Percentiles rank a stretch among this genome's conserved stretches.
Evolutionary conservation across 2,113 vertebrate genomes (phyloP).

Genomic region (Carettochelys insculpta): DNA sequence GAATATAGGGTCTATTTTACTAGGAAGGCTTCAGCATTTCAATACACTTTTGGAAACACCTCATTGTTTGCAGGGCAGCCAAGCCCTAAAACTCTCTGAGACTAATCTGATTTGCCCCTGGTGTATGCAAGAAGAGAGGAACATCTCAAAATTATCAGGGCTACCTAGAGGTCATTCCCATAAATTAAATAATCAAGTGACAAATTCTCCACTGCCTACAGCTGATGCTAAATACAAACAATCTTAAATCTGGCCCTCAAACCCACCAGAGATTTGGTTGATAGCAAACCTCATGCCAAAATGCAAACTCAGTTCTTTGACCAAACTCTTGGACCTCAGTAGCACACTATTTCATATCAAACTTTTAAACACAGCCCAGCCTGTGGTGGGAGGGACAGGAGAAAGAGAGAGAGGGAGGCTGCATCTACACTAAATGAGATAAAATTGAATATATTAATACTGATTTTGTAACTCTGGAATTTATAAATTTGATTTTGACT

Average conservation of each 20-base stretch:
- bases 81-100: background rate
- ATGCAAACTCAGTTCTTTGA: background rate
- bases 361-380: background rate
- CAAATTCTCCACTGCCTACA: background rate
- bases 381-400: background rate
- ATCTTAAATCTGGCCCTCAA: background rate
- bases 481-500: too few relatives aligned
- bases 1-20: background rate
- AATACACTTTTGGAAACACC: background rate
- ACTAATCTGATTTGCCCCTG: background rate
- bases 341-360: background rate
- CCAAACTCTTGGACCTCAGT: background rate
- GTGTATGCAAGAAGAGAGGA: background rate
- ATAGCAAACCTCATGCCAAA: slow-evolving; percentile 11
- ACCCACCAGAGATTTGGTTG: background rate
- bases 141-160: background rate
- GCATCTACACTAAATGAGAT: too few relatives aligned
- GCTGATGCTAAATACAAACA: background rate
- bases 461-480: too few relatives aligned
- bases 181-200: background rate
- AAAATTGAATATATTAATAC: too few relatives aligned
- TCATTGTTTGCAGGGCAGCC: background rate
- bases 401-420: background rate
- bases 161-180: background rate
- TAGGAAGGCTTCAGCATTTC: background rate